A percentile compares a stretch with the other conserved stretches of the same genome.
Conservation (phyloP, 1,140 invertebrate species). For the Drosophila oshimai region DNA sequence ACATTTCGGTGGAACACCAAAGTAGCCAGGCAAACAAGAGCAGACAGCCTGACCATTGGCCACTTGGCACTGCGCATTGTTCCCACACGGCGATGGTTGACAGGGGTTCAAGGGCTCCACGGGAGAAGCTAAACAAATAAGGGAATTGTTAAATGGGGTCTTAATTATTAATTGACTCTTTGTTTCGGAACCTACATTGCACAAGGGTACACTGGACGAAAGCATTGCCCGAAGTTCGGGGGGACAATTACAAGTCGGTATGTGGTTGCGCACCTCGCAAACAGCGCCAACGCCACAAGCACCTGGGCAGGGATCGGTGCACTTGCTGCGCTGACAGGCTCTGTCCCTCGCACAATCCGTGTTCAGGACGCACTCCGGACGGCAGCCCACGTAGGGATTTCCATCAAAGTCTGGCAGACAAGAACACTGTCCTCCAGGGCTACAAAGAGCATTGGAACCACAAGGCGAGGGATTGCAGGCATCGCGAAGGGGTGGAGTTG, state of each 20-base stretch:
- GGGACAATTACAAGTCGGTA: constrained; percentile 88
- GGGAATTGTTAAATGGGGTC: background rate
- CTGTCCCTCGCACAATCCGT: constrained; percentile 89
- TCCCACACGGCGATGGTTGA: constrained; percentile 89
- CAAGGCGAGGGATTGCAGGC: constrained; percentile 88
- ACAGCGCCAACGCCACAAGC: constrained; percentile 88
- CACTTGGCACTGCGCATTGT: constrained; percentile 86
- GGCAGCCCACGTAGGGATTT: constrained; percentile 87
- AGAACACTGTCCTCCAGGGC: constrained; percentile 82
- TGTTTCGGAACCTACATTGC: constrained; percentile 83
- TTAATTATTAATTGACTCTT: constrained; percentile 49
- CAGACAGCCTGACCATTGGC: constrained; percentile 86
- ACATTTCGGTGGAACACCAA: constrained; percentile 86
- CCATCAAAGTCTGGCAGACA: constrained; percentile 89
- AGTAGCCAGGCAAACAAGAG: constrained; percentile 85
- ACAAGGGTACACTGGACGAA: constrained; percentile 84
- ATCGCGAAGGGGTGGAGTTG: constrained; percentile 69
- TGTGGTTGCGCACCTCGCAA: constrained; percentile 88
- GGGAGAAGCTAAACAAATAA: constrained; percentile 41
- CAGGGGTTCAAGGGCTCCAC: constrained; percentile 84
- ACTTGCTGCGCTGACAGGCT: constrained; percentile 88
- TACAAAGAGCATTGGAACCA: constrained; percentile 87
- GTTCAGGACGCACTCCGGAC: constrained; percentile 93
- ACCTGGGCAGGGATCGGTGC: constrained; percentile 89
- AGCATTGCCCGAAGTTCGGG: constrained; percentile 89